Evolutionary conservation across 2,888 invertebrate genomes (phyloP), one percentile per base, ranked within the genome.

Genomic region (Drosophila recens): DNA sequence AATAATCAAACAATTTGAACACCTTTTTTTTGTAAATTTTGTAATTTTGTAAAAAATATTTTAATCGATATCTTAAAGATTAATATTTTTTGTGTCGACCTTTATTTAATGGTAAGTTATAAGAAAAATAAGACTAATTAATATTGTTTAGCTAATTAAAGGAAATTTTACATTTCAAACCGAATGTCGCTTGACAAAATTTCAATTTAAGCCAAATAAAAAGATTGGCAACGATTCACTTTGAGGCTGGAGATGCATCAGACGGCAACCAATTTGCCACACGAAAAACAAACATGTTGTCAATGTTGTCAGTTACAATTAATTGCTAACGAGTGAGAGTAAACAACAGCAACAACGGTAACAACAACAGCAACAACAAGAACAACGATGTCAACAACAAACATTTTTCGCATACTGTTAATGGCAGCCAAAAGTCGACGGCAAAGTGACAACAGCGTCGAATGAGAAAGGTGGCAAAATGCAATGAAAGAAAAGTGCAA

Each of bases 261-360:
- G 70, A 59, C 70, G 59, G 56, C 53, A 43, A 30, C 20, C 76
- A 72, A 72, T 75, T 72, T 45, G 38, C 30, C 49, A 43, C 20
- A 48, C n/a, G 51, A 43, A 58, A 73, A 78, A 59, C 73, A 78
- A 73, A 72, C 74, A 73, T 65, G 79, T 72, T 73, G 79, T 74
- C 79, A 54, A 72, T 78, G 73, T 54, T 63, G 75, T 67, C 75
- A 68, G 51, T 68, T 38, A 30, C 79, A 79, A 68, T 75, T 75
- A 76, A 79, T 69, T 69, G 80, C 61, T 48, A 69, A n/a, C 61
- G 74, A 53, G 74, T 63, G 75, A 59, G 63, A 57, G 63, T 49
- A 63, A 52, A 52, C 27, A 46, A 13, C 64, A 48, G 36, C 43
- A 56, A 23, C 27, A 51, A 10, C 43, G 43, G 23, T 23, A 27